These are phyloP conservation scores for Clinocottus analis DNA, from an alignment of 2,113 vertebrate species.

Conservation along the genomic window DNA sequence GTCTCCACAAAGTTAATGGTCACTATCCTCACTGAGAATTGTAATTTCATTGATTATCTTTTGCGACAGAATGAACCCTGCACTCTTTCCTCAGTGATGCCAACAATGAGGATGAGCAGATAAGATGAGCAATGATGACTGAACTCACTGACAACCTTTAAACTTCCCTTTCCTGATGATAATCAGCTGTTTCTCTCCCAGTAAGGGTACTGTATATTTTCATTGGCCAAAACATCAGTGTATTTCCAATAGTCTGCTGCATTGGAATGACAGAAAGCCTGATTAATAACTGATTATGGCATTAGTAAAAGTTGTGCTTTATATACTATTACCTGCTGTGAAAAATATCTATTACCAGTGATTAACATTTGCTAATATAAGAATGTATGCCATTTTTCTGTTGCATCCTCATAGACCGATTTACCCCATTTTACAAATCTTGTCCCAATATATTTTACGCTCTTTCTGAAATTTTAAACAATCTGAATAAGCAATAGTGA, in stretches of 20 bases:
- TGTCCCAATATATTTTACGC: not conserved
- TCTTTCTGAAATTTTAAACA: not conserved
- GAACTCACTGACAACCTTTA: not conserved
- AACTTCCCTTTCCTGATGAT: not conserved
- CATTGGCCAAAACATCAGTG: not conserved
- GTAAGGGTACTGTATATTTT: no score
- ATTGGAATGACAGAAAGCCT: no score
- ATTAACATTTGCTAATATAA: not conserved
- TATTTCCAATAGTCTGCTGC: not conserved
- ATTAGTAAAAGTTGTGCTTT: not conserved
- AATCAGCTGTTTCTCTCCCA: not conserved
- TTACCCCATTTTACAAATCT: not conserved
- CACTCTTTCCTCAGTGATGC: not conserved
- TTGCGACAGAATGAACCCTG: not conserved
- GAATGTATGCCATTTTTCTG: not conserved
- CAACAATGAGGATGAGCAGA: not conserved
- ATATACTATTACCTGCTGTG: no score
- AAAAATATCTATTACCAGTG: no score
- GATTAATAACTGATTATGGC: not conserved
- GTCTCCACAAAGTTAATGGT: not conserved
- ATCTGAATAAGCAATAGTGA: not conserved
- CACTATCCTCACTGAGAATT: not conserved
- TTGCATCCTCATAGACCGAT: not conserved
- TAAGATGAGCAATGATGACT: not conserved
- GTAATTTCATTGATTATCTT: not conserved